Percentiles rank a stretch among this genome's conserved stretches.
Evolutionary conservation across 64 coral and sea anemone species (phyloP).

Genomic region (Anthopleura sola): DNA sequence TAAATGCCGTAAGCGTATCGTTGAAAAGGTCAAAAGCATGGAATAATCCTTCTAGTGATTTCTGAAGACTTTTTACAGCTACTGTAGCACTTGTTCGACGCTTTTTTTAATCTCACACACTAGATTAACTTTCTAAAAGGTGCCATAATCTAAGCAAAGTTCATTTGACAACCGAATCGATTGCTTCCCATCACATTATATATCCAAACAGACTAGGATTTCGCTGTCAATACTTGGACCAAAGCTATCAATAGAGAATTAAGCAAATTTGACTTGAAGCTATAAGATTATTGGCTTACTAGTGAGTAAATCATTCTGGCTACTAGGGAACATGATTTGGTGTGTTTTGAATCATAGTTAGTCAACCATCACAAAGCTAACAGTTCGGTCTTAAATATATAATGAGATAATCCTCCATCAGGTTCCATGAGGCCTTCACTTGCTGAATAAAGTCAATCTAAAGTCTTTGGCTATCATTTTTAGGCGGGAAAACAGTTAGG

Average conservation of each 20-base stretch:
- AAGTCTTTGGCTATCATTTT: not conserved
- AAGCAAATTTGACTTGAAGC: not conserved
- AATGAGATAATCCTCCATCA: conserved; percentile 11
- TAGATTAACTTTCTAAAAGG: conserved; percentile 6
- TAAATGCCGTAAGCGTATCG: too few relatives aligned
- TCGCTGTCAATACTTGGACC: not conserved
- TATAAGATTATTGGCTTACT: not conserved
- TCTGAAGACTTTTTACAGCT: not conserved
- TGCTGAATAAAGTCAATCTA: not conserved
- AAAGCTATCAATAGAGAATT: not conserved
- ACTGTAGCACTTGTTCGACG: not conserved
- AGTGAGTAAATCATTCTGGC: not conserved
- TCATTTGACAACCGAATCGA: conserved; percentile 18
- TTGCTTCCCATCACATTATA: not conserved
- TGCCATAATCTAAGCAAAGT: not conserved
- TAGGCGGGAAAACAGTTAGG: not conserved
- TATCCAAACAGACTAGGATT: conserved; percentile 5
- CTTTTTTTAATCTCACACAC: not conserved
- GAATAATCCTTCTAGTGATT: not conserved
- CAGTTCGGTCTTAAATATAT: not conserved
- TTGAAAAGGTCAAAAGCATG: not conserved
- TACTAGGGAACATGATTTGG: not conserved
- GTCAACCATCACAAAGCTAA: conserved; percentile 15
- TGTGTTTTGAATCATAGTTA: conserved; percentile 1
- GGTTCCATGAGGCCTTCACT: not conserved